Percentiles rank a stretch among this genome's conserved stretches.
Evolutionary conservation across 2,113 vertebrate species (phyloP).

Genomic region (Blennius ocellaris): DNA sequence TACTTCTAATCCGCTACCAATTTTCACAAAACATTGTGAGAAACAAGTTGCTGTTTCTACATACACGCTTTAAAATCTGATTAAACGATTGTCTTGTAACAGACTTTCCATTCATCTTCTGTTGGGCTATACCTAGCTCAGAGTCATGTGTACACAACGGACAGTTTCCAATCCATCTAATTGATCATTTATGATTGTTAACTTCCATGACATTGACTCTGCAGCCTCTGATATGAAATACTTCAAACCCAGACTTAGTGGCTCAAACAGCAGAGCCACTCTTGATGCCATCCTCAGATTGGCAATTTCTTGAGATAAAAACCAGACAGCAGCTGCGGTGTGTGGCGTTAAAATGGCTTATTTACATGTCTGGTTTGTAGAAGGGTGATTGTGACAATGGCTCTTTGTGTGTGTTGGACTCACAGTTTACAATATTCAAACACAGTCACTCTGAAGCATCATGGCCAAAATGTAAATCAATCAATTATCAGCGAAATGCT

Average conservation of each 20-base stretch:
- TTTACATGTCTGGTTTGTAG: conserved; percentile 34
- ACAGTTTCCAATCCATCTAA: too few species aligned
- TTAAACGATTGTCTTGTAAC: too few species aligned
- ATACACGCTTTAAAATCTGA: too few species aligned
- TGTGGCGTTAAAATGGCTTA: neutral
- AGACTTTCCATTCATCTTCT: too few species aligned
- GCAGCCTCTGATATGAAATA: neutral
- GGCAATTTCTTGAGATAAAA: neutral
- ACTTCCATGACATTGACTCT: neutral
- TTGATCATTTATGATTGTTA: neutral
- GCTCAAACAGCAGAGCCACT: neutral
- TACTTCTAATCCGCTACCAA: too few species aligned
- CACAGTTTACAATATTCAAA: neutral
- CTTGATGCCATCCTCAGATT: neutral
- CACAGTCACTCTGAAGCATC: too few species aligned
- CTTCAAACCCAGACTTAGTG: neutral
- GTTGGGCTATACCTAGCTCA: too few species aligned
- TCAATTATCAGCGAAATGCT: too few species aligned
- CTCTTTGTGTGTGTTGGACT: conserved; percentile 27
- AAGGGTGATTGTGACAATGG: neutral
- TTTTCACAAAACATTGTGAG: too few species aligned
- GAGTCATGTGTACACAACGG: too few species aligned
- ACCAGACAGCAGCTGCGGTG: neutral
- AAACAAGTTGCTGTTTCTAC: too few species aligned
- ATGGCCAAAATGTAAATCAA: too few species aligned